phyloP scores from a whole-genome alignment of 1,140 invertebrate species.

The Megathymus violae region DNA sequence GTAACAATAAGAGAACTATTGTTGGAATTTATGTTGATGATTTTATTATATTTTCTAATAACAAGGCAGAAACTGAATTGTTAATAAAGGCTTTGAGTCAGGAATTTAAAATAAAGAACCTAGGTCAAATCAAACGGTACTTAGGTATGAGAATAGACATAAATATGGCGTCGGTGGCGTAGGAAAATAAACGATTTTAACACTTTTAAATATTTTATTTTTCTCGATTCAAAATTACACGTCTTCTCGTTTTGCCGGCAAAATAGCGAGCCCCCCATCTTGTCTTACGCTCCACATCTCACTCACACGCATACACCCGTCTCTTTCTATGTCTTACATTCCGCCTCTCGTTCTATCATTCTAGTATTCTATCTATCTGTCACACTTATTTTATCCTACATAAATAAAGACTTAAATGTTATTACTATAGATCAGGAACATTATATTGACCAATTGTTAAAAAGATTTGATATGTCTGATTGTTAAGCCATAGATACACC shows the following conservation, averaged over 20 bases:
- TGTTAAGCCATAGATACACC: conserved; percentile 33
- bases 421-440: conserved; percentile 41
- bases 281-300: too few relatives aligned
- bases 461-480: conserved; percentile 39
- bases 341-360: too few relatives aligned
- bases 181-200: too few relatives aligned
- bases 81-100: conserved; percentile 33
- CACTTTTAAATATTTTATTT: too few relatives aligned
- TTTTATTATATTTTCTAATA: conserved; percentile 49
- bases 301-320: too few relatives aligned
- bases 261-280: too few relatives aligned
- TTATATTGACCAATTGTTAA: conserved; percentile 38
- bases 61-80: conserved; percentile 33
- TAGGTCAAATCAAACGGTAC: conserved; percentile 10
- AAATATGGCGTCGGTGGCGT: too few relatives aligned
- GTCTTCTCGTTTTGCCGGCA: too few relatives aligned
- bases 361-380: too few relatives aligned
- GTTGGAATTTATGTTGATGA: conserved; percentile 53
- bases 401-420: conserved; percentile 35
- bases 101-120: conserved; percentile 39
- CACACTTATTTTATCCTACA: too few relatives aligned
- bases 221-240: too few relatives aligned
- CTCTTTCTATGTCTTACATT: too few relatives aligned
- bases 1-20: conserved; percentile 37
- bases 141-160: conserved; percentile 38